Evolutionary conservation across 37 sponge, comb jelly and placozoan genomes (phyloP), one percentile per base, ranked within the genome.

Genomic region (Mnemiopsis leidyi): DNA sequence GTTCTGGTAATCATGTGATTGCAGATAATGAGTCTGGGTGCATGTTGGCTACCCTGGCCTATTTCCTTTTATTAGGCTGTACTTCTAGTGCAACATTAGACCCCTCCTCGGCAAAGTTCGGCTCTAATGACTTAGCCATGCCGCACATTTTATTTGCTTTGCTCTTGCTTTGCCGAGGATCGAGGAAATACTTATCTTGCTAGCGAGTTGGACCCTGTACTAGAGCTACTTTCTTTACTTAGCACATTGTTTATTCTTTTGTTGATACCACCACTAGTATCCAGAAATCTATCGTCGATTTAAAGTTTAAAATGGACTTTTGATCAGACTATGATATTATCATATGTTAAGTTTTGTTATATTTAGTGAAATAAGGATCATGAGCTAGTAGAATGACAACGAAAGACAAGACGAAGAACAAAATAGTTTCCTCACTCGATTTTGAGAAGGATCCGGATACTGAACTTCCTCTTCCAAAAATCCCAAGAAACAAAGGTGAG

Each of bases 401-500:
- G 5, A n/a, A 71, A 29, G 75, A 71, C 75, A 28, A 71, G 75
- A 29, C 30, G n/a, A n/a, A n/a, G n/a, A n/a, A n/a, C 75, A 71
- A 71, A 25, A 28, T 71, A 28, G n/a, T 71, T n/a, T 71, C 75
- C 30, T 71, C 75, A 13, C n/a, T 71, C 20, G 75, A 71, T 23
- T 71, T 71, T 28, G 75, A 71, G n/a, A 71, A 71, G 75, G 75
- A 71, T 5, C 25, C 25, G n/a, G 75, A 71, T 29, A 25, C 2
- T 29, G 75, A 71, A 28, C 30, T 71, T 3, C 75, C 75, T 23
- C 30, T 71, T 5, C 75, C 75, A 2, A 71, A 71, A 71, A 71
- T 71, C 5, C 75, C 75, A 71, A 71, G 30, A 25, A n/a, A 71
- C 25, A n/a, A 28, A 71, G 75, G 75, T 71, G 30, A 71, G n/a